Percentiles rank a stretch among this genome's conserved stretches.
Conservation (phyloP, 2,797 vertebrate genomes). For the Spinus olivaceus region DNA sequence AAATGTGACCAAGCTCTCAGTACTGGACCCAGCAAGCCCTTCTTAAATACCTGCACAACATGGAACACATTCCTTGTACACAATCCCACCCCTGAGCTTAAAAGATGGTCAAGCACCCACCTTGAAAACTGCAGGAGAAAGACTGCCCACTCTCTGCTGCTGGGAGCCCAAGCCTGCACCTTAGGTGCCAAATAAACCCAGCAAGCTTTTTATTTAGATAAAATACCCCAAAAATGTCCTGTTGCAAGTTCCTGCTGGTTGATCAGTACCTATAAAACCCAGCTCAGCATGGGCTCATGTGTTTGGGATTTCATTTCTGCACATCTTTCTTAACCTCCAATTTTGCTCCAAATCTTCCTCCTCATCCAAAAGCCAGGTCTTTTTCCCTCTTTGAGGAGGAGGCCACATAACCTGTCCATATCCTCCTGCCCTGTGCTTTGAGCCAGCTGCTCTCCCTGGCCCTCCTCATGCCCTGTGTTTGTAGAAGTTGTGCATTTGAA, state of each 20-base stretch:
- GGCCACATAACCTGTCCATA: not conserved
- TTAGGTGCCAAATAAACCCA: not conserved
- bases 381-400: not conserved
- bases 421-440: not conserved
- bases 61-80: accelerated
- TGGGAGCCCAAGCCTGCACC: not conserved
- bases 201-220: accelerated
- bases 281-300: accelerated
- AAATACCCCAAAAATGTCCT: not conserved
- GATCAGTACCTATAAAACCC: not conserved
- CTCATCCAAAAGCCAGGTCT: not conserved
- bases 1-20: not conserved
- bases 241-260: not conserved
- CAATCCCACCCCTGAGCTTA: not conserved
- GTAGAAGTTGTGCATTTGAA: not conserved
- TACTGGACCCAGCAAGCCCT: not conserved
- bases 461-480: not conserved
- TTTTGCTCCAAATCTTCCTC: not conserved
- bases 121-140: not conserved
- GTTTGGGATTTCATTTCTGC: not conserved
- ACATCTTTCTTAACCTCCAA: not conserved
- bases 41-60: not conserved
- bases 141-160: not conserved
- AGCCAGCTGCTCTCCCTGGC: not conserved
- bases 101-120: not conserved